A percentile compares a stretch with the other conserved stretches of the same genome.
phyloP scores from a whole-genome alignment of 2,113 vertebrate species.

The Euleptes europaea region DNA sequence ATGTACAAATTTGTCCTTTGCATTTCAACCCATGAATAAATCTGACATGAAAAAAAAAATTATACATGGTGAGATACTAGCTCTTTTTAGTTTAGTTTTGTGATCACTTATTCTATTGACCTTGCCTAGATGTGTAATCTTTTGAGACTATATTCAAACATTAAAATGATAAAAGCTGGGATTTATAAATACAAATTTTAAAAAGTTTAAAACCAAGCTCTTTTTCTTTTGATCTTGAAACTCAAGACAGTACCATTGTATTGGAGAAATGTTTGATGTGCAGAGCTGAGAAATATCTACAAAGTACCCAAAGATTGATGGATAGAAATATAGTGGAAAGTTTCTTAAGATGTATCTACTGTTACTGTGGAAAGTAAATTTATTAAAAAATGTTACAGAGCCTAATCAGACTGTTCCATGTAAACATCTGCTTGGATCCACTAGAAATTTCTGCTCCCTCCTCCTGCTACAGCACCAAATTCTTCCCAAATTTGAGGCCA shows the following conservation, averaged over 20 bases:
- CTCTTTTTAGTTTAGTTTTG: neutral
- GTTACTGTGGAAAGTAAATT: neutral
- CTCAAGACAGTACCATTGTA: too few relatives aligned
- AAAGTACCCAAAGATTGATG: neutral
- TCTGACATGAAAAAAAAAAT: neutral
- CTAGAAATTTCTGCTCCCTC: too few relatives aligned
- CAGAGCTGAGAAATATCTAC: too few relatives aligned
- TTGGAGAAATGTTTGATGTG: too few relatives aligned
- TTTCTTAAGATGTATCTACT: neutral
- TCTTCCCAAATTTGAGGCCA: too few relatives aligned
- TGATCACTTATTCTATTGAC: neutral
- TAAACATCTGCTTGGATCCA: too few relatives aligned
- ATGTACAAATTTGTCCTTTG: neutral
- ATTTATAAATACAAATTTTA: too few relatives aligned
- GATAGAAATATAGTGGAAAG: neutral
- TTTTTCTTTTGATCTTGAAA: too few relatives aligned
- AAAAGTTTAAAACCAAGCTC: too few relatives aligned
- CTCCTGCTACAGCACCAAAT: too few relatives aligned
- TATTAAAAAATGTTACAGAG: neutral
- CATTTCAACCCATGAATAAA: neutral
- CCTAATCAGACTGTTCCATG: neutral
- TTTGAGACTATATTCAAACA: neutral
- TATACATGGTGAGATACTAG: neutral
- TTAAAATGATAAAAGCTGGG: too few relatives aligned
- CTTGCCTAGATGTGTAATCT: conserved; percentile 15